Percentiles rank a stretch among this genome's conserved stretches.
Conservation (phyloP, 2,888 invertebrate genomes). For the Pyrrhia umbra region DNA sequence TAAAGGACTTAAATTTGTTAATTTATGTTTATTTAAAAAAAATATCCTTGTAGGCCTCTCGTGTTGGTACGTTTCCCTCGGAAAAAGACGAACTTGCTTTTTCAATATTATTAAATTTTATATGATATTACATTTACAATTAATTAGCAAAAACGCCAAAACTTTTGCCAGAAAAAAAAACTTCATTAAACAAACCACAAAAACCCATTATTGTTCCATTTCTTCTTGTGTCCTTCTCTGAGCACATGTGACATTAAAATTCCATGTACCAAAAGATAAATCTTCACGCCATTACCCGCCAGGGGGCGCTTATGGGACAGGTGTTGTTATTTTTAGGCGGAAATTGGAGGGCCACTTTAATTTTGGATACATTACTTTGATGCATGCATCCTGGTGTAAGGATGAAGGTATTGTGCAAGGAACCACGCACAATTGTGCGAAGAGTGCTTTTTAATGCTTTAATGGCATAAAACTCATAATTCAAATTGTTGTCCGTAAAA, state of each 20-base stretch:
- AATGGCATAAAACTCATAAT: too few species aligned
- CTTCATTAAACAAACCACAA: conserved; percentile 33
- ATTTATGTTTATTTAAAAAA: too few species aligned
- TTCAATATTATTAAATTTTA: too few species aligned
- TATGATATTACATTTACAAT: neutral
- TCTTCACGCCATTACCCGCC: conserved; percentile 78
- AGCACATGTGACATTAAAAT: conserved; percentile 76
- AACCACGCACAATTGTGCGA: conserved; percentile 16
- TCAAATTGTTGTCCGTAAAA: too few species aligned
- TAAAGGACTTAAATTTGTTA: too few species aligned
- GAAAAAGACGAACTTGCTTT: too few species aligned
- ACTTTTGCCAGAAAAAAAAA: neutral
- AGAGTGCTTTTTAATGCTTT: neutral
- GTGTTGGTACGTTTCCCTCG: too few species aligned
- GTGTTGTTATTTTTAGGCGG: conserved; percentile 80
- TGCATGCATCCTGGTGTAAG: conserved; percentile 67
- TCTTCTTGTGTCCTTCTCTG: conserved; percentile 46
- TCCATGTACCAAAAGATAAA: conserved; percentile 81
- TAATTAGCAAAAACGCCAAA: neutral
- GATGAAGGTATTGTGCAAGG: conserved; percentile 46
- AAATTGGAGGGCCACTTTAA: conserved; percentile 82
- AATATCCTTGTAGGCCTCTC: too few species aligned
- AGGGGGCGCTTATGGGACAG: conserved; percentile 72
- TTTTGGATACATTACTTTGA: conserved; percentile 80
- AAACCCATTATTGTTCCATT: conserved; percentile 56